Base-by-base conservation (phyloP, 2,797 vertebrate species). In the Falco berigora region DNA sequence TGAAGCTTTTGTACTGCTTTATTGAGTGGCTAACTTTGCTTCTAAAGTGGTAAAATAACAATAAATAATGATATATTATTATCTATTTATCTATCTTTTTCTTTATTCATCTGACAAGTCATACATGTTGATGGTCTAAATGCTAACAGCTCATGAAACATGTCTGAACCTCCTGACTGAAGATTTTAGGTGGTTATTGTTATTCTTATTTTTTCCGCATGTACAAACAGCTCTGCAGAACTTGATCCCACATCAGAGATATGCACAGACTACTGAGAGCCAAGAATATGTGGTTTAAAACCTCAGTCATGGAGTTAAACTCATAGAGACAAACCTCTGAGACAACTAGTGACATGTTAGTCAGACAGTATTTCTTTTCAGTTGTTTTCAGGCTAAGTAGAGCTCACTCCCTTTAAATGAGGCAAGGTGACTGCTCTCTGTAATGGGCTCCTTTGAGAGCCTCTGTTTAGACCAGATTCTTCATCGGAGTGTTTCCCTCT, bases 401-500 rank as follows among this genome's bases (percentile, higher is more conserved):
- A 80, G 9, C n/a, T 86, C 18, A 23, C 7, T 7, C 6, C 12
- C 42, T 69, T 52, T 49, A 77, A 92, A 59, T 27, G 18, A 73
- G 20, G 52, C 63, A 62, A 63, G 44, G 73, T 6, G 18, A 34
- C 9, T 52, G n/a, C 16, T 74, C 4, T 81, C 53, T 75, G 12
- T 46, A 82, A 61, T 8, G 34, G 2, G 4, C 7, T 73, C 18
- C 24, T 12, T 20, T 44, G 25, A 68, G 10, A 84, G 2, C 18
- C n/a, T 53, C 34, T 46, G 6, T 49, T 81, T 38, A 16, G 44
- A 79, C 5, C 30, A 82, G 47, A 36, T 25, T 34, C 44, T 88
- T 36, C 7, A 7, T 1, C 1, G 40, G 5, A 6, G 1, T 12
- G 8, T 46, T 10, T 28, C 50, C 22, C 30, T 88, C 36, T 67